A percentile compares a stretch with the other conserved stretches of the same genome.
Evolutionary conservation across 2,888 invertebrate species (phyloP).

Genomic region (Mythimna albipuncta): DNA sequence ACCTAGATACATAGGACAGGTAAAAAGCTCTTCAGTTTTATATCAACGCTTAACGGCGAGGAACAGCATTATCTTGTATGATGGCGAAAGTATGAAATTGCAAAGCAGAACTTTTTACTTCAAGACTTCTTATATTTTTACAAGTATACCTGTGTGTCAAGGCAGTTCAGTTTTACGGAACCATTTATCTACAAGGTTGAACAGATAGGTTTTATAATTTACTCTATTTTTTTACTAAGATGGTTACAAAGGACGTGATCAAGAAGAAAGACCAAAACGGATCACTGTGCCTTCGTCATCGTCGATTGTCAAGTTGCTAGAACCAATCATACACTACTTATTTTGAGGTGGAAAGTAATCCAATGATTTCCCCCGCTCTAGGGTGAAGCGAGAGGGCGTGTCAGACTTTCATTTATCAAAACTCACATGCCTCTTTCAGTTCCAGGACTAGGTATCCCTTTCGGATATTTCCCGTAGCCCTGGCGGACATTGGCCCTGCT

Average conservation of each 20-base stretch:
- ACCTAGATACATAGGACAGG: conserved; percentile 4
- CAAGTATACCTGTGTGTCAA: not conserved
- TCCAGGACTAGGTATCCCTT: too few species aligned
- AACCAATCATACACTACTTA: too few species aligned
- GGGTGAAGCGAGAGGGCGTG: too few species aligned
- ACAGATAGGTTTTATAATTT: not conserved
- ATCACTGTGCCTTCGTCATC: too few species aligned
- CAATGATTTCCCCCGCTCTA: too few species aligned
- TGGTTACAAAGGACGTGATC: not conserved
- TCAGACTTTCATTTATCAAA: too few species aligned
- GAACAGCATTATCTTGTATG: conserved; percentile 30
- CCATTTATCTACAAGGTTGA: not conserved
- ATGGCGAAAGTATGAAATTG: conserved; percentile 10
- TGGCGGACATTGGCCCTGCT: too few species aligned
- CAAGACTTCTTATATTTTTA: conserved; percentile 3
- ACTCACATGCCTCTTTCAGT: too few species aligned
- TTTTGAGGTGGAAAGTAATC: too few species aligned
- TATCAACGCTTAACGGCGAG: conserved; percentile 1
- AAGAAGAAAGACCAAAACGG: too few species aligned
- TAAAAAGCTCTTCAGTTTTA: conserved; percentile 30
- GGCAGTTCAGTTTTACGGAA: not conserved
- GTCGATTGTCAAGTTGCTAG: too few species aligned
- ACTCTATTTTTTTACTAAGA: not conserved
- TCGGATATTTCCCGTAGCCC: too few species aligned
- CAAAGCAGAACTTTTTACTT: conserved; percentile 13